Evolutionary conservation across 2,888 invertebrate species (phyloP), one percentile per base, ranked within the genome.

Genomic region (Tubulanus polymorphus): DNA sequence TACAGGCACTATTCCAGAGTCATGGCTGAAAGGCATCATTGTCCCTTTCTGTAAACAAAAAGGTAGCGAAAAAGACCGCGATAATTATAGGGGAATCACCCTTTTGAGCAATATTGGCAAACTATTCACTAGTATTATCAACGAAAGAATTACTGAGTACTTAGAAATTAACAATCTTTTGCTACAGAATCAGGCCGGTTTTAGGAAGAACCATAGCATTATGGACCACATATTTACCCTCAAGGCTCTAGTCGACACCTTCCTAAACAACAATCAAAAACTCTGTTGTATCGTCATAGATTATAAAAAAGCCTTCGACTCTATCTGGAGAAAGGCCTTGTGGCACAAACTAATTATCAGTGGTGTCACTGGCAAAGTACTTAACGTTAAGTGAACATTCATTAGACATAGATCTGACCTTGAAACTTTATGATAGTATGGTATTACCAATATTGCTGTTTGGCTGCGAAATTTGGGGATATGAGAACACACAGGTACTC

Each of bases 201-300:
- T 58, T 52, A 54, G 51, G 28, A 45, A 35, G n/a, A 50, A 54
- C 15, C 29, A 41, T 35, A 48, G 52, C 26, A 63, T 59, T 1
- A 47, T 54, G n/a, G 63, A 61, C 51, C 56, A 51, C n/a, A 59
- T 63, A 12, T 61, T 63, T 54, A 41, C 53, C 5, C 37, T 59
- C 3, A 37, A 56, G 10, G 25, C 51, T 18, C 37, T 60, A 6
- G 53, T 58, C 15, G 37, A 53, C 35, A 60, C 46, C 28, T 45
- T 55, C 25, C 18, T 57, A 25, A 35, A 32, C 23, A 50, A 20
- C 25, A 41, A 53, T n/a, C 54, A 45, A 28, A 27, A 45, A 23
- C 50, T 54, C n/a, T 56, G 56, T 51, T 51, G 52, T 30, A 51
- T 51, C 25, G 60, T 60, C 49, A 37, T 62, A 1, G 60, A 62